Evolutionary conservation across 1,140 invertebrate species (phyloP).

Genomic region (Coptotermes formosanus): DNA sequence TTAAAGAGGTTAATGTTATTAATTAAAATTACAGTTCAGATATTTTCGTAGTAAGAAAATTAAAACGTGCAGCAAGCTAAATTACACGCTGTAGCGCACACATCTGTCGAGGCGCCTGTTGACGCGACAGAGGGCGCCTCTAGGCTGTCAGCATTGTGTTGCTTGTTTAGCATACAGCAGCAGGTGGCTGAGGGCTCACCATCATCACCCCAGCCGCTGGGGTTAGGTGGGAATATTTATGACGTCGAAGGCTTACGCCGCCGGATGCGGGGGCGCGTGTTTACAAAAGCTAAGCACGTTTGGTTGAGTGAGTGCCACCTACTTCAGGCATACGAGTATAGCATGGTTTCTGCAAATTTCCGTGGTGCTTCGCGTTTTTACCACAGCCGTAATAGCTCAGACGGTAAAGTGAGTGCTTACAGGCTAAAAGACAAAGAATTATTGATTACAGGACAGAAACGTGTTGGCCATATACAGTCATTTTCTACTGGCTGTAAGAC

Average conservation of each 20-base stretch:
- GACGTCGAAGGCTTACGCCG: background rate
- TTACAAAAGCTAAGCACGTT: too few species aligned
- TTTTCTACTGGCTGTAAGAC: too few species aligned
- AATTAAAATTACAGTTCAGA: background rate
- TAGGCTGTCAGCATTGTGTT: background rate
- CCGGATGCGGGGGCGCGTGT: too few species aligned
- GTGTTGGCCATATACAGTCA: too few species aligned
- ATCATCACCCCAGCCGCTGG: background rate
- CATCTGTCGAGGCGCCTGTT: background rate
- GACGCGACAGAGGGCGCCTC: background rate
- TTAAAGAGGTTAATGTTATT: background rate
- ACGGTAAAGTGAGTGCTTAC: too few species aligned
- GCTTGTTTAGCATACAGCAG: constrained; percentile 5
- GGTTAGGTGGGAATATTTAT: background rate
- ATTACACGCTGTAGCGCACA: background rate
- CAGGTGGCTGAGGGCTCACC: background rate
- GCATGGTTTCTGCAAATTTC: too few species aligned
- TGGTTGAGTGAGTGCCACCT: too few species aligned
- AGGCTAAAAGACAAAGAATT: too few species aligned
- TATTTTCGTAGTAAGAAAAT: background rate
- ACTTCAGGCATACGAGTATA: too few species aligned
- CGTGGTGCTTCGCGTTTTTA: too few species aligned
- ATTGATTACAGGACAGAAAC: too few species aligned
- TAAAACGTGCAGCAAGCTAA: background rate
- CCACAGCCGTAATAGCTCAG: too few species aligned